These are phyloP conservation scores for Diuraphis noxia DNA, from an alignment of 1,140 invertebrate genomes.

Conservation along the genomic window DNA sequence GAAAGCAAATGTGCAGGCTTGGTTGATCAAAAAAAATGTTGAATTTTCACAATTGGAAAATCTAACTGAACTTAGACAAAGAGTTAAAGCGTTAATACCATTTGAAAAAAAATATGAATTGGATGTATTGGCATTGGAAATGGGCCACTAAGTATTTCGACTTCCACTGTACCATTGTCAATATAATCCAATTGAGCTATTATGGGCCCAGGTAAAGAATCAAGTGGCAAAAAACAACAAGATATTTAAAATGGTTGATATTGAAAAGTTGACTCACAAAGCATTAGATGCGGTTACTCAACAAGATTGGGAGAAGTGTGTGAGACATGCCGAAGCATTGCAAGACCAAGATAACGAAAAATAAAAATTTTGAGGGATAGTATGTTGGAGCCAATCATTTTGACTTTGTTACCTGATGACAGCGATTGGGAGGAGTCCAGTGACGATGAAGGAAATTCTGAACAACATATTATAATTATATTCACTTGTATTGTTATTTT, in stretches of 20 bases:
- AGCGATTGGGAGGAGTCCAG: slow-evolving; percentile 6
- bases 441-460: background rate
- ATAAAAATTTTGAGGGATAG: slow-evolving; percentile 1
- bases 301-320: slow-evolving; percentile 8
- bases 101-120: slow-evolving; percentile 42
- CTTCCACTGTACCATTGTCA: slow-evolving; percentile 25
- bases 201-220: no score
- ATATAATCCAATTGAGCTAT: no score
- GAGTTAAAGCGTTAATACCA: slow-evolving; percentile 36
- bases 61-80: background rate
- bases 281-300: background rate
- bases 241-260: background rate
- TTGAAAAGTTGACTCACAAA: background rate
- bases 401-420: slow-evolving; percentile 18
- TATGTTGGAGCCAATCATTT: slow-evolving; percentile 7
- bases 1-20: slow-evolving; percentile 54
- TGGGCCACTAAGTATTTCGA: slow-evolving; percentile 51
- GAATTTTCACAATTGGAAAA: slow-evolving; percentile 14
- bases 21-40: slow-evolving; percentile 48
- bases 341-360: background rate
- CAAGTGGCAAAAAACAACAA: slow-evolving; percentile 42
- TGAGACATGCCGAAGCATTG: background rate
- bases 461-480: background rate
- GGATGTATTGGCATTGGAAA: no score
- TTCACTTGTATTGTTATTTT: background rate